Conservation (phyloP, 2,797 vertebrate genomes). For the Coregonus ussuriensis region DNA sequence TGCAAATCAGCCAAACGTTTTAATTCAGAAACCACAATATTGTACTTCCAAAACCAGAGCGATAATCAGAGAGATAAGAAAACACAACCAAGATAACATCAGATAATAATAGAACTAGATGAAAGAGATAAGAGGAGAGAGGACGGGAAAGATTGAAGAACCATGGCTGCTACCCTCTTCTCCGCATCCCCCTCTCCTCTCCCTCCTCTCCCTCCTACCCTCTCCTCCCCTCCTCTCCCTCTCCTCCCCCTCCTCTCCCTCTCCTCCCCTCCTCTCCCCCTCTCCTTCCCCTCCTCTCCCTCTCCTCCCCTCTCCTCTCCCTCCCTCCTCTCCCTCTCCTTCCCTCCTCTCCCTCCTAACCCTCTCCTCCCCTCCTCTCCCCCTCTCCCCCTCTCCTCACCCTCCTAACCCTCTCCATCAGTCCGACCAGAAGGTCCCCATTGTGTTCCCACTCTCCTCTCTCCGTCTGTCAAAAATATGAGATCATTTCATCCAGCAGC, state of each 20-base stretch:
- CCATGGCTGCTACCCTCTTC: background rate
- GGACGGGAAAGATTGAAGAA: background rate
- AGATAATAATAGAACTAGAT: background rate
- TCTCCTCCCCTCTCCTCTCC: no score
- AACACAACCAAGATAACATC: background rate
- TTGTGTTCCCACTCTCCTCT: background rate
- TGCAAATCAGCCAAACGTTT: no score
- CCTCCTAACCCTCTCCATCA: background rate
- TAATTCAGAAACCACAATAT: no score
- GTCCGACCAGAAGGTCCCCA: background rate
- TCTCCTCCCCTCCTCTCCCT: background rate
- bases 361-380: no score
- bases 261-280: no score
- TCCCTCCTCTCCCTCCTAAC: no score
- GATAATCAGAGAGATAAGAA: background rate
- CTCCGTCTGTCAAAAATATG: conserved; percentile 2
- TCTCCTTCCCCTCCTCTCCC: no score
- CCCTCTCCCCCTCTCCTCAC: no score
- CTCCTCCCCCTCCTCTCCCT: background rate
- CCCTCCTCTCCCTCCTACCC: background rate
- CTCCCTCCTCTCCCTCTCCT: no score
- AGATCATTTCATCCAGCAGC: background rate
- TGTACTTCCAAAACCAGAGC: background rate
- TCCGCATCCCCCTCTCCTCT: no score
- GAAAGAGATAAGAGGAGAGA: background rate